Evolutionary conservation across 2,888 invertebrate genomes (phyloP).

Genomic region (Idaea straminata): DNA sequence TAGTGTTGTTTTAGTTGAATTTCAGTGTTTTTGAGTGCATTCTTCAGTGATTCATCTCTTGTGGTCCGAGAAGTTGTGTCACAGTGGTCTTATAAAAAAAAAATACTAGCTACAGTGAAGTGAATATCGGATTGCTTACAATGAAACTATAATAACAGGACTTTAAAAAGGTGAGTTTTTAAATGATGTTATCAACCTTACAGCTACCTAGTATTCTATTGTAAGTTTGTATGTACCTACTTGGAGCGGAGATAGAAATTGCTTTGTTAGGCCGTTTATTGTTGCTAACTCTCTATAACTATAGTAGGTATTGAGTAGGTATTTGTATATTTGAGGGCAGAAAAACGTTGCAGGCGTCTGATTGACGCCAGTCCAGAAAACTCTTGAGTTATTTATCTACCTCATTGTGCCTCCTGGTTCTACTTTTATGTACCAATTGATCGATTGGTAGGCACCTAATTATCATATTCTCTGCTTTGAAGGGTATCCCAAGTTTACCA

Average conservation of each 20-base stretch:
- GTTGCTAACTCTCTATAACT: not conserved
- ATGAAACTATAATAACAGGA: slow-evolving; percentile 25
- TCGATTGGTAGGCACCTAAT: too few species aligned
- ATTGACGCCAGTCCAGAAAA: not conserved
- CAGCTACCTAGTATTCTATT: not conserved
- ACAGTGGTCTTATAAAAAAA: slow-evolving; percentile 52
- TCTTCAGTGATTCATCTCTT: slow-evolving; percentile 74
- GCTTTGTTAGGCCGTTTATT: not conserved
- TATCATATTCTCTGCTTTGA: too few species aligned
- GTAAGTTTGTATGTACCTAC: not conserved
- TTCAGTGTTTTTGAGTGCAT: slow-evolving; percentile 62
- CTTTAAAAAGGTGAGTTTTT: slow-evolving; percentile 35
- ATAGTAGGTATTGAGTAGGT: not conserved
- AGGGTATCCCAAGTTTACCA: too few species aligned
- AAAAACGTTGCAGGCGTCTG: not conserved
- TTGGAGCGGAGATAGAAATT: not conserved
- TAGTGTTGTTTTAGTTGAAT: slow-evolving; percentile 47
- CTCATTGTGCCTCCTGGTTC: not conserved
- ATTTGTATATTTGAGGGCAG: not conserved
- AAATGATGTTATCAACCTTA: slow-evolving; percentile 3
- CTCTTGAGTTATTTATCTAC: not conserved
- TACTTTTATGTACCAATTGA: too few species aligned
- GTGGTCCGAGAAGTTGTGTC: slow-evolving; percentile 59
- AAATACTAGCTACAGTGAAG: slow-evolving; percentile 59
- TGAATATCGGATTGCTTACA: slow-evolving; percentile 41